These are phyloP conservation scores for Philotrypesis tridentata DNA, from an alignment of 1,140 invertebrate species.

Conservation along the genomic window DNA sequence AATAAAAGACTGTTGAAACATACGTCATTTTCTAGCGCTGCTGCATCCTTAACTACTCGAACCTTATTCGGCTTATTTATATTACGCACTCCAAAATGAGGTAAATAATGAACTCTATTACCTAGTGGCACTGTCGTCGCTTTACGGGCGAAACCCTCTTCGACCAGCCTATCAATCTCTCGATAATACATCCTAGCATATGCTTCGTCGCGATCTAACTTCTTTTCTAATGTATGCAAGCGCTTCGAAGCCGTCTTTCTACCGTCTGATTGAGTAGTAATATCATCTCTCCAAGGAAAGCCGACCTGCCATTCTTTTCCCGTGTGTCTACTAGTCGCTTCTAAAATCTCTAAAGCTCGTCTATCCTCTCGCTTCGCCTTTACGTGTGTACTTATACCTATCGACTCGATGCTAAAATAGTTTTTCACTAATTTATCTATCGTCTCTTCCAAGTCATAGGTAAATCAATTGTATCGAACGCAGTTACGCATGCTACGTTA, in stretches of 20 bases:
- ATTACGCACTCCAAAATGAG: constrained; percentile 5
- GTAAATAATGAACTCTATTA: not conserved
- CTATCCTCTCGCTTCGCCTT: not conserved
- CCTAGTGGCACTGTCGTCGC: not conserved
- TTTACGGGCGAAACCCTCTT: not conserved
- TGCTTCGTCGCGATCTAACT: not conserved
- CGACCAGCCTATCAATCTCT: not conserved
- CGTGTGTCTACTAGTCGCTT: not conserved
- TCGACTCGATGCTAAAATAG: not conserved
- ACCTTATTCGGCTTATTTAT: not conserved
- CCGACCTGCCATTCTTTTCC: not conserved
- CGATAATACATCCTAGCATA: not conserved
- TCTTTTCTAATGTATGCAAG: not conserved
- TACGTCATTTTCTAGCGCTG: not conserved
- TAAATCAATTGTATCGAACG: too few relatives aligned
- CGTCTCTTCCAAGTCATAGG: not conserved
- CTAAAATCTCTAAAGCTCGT: not conserved
- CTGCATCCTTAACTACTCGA: not conserved
- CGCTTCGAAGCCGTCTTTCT: not conserved
- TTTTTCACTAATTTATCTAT: not conserved
- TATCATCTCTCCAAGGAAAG: not conserved
- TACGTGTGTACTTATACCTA: not conserved
- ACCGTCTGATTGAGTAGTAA: too few relatives aligned
- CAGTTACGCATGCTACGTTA: too few relatives aligned
- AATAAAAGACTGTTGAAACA: not conserved